Evolutionary conservation across 2,113 vertebrate species (phyloP), one percentile per base, ranked within the genome.

Genomic region (Elaphurus davidianus): DNA sequence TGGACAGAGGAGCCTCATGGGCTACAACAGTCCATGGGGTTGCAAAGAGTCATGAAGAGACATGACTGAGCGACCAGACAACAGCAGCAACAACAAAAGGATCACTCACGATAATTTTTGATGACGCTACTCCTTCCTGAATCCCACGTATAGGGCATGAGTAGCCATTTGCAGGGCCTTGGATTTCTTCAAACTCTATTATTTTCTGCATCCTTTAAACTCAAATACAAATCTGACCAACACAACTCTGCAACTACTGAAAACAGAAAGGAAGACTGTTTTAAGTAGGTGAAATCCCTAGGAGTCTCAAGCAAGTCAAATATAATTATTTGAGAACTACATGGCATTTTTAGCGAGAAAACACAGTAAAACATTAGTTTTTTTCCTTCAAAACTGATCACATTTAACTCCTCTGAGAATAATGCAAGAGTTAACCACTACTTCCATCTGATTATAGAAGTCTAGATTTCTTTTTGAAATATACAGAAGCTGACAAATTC

Each of bases 371-470:
- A 82, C 23, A 82, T 21, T 85, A 43, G 28, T 36, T 96, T 90
- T 8, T 82, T 12, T 30, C 52, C 67, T 74, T 74, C 27, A 55
- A 93, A 74, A 67, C 33, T 6, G 4, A 86, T 86, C 33, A 91
- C 23, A 79, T 91, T 94, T 90, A 83, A 96, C 84, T 62, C 59
- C 43, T 67, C 88, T 96, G 87, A 93, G 87, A 89, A 54, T 13
- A 90, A 54, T 86, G 78, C 16, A 86, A 91, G 83, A 76, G 40
- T 94, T 93, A 87, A 36, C 57, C 15, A 60, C 10, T 33, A 47
- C 36, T 92, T 97, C 47, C 43, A 87, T 76, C 54, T 93, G 83
- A 91, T 86, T 47, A 27, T n/a, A 91, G 60, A 52, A 89, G 76
- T 95, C 36, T 47, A 59, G 78, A 28, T 47, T 93, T 59, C 55